These are phyloP conservation scores for Pangasius krempfi DNA, from an alignment of 2,797 vertebrate species.

Conservation along the genomic window DNA sequence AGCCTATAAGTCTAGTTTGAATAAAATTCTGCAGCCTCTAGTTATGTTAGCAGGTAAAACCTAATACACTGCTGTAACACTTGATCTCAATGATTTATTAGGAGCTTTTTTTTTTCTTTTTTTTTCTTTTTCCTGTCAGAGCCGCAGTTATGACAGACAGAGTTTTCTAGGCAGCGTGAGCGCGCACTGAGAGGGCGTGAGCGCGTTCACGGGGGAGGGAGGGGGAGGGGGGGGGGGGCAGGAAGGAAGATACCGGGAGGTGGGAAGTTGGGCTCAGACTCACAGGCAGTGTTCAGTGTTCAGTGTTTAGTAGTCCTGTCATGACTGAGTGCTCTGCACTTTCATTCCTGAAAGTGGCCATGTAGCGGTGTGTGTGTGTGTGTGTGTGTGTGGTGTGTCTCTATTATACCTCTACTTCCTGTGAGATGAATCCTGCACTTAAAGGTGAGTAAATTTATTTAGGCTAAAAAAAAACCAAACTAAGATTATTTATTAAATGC, in stretches of 20 bases:
- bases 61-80: background rate
- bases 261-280: background rate
- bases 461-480: background rate
- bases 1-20: background rate
- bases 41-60: background rate
- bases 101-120: rapidly evolving
- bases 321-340: constrained; percentile 26
- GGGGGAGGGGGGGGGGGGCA: background rate
- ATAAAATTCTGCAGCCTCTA: background rate
- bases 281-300: constrained; percentile 1
- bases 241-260: constrained; percentile 20
- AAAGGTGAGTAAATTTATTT: background rate
- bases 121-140: no score
- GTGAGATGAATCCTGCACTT: background rate
- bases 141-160: background rate
- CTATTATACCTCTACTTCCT: background rate
- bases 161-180: no score
- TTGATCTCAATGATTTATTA: background rate
- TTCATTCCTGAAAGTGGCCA: constrained; percentile 1
- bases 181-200: background rate
- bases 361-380: background rate
- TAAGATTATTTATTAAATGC: background rate
- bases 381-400: background rate
- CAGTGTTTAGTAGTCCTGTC: constrained; percentile 48
- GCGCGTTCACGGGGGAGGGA: background rate